Evolutionary conservation across 37 sponge, comb jelly and placozoan species (phyloP).

Genomic region (Ianthella basta): DNA sequence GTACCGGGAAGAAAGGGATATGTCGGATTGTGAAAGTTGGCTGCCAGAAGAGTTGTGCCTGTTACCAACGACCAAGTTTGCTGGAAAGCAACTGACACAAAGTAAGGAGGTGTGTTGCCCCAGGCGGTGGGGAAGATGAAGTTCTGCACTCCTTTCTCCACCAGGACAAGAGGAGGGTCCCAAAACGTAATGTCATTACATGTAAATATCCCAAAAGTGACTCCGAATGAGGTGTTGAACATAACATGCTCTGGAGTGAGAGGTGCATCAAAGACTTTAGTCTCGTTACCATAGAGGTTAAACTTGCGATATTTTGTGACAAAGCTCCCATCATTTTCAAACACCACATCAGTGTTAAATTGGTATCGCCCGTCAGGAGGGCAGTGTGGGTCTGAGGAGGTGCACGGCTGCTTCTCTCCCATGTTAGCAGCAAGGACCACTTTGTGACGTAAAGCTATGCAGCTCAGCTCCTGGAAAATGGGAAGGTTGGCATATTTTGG

Average conservation of each 20-base stretch:
- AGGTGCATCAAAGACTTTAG: not conserved
- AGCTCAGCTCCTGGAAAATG: slow-evolving; percentile 43
- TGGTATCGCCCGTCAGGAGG: slow-evolving; percentile 41
- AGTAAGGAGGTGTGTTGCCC: slow-evolving; percentile 46
- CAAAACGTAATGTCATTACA: slow-evolving; percentile 59
- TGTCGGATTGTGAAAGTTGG: slow-evolving; percentile 38
- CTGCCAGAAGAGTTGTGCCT: slow-evolving; percentile 45
- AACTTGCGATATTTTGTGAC: slow-evolving; percentile 67
- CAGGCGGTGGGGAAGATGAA: slow-evolving; percentile 61
- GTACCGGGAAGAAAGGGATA: not conserved
- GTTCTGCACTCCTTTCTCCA: slow-evolving; percentile 43
- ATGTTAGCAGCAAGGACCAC: slow-evolving; percentile 47
- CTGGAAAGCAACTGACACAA: slow-evolving; percentile 40
- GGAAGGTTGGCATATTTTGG: not conserved
- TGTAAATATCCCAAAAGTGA: slow-evolving; percentile 66
- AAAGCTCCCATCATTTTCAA: slow-evolving; percentile 58
- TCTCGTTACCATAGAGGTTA: slow-evolving; percentile 46
- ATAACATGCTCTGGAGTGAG: not conserved
- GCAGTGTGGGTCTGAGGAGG: slow-evolving; percentile 11
- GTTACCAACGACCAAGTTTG: slow-evolving; percentile 46
- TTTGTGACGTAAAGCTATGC: slow-evolving; percentile 27
- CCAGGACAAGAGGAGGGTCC: slow-evolving; percentile 29
- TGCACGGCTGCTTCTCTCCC: slow-evolving; percentile 46
- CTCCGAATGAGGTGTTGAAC: slow-evolving; percentile 58
- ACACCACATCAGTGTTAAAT: slow-evolving; percentile 63